Percentiles rank a stretch among this genome's conserved stretches.
These are phyloP conservation scores for Galeopterus variegatus DNA, from an alignment of 2,113 vertebrate genomes.

Conservation along the genomic window DNA sequence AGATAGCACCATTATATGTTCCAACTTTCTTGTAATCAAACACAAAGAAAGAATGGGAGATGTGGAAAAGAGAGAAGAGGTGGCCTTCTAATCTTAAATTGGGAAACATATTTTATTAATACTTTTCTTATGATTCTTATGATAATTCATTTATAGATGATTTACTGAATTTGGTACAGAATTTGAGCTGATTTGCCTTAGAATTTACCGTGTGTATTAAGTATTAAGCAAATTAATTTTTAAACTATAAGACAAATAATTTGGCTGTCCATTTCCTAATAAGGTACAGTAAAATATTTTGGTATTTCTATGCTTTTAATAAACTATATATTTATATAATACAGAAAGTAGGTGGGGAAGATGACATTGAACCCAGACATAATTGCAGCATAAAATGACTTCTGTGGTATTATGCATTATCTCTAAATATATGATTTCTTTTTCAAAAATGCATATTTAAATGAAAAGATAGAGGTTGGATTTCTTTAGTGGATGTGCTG, in stretches of 20 bases:
- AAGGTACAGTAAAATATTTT: background rate
- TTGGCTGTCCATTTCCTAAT: background rate
- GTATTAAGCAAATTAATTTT: conserved; percentile 36
- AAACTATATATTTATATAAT: conserved; percentile 27
- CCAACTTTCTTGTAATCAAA: background rate
- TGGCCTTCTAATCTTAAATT: background rate
- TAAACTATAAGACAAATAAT: background rate
- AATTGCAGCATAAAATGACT: background rate
- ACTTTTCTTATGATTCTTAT: background rate
- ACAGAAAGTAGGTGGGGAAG: background rate
- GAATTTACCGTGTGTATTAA: background rate
- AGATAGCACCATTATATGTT: background rate
- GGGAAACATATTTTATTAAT: background rate
- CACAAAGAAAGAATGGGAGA: background rate
- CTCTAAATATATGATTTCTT: background rate
- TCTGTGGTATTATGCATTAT: background rate
- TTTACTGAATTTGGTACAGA: background rate
- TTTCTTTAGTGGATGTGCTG: background rate
- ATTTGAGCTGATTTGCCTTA: background rate
- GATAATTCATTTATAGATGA: background rate
- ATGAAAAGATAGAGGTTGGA: background rate
- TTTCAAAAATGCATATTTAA: background rate
- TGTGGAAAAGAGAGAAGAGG: background rate
- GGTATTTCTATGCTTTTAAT: background rate
- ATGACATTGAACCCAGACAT: background rate